Conservation (phyloP, 2,113 vertebrate species). For the Phylloscopus trochiloides region DNA sequence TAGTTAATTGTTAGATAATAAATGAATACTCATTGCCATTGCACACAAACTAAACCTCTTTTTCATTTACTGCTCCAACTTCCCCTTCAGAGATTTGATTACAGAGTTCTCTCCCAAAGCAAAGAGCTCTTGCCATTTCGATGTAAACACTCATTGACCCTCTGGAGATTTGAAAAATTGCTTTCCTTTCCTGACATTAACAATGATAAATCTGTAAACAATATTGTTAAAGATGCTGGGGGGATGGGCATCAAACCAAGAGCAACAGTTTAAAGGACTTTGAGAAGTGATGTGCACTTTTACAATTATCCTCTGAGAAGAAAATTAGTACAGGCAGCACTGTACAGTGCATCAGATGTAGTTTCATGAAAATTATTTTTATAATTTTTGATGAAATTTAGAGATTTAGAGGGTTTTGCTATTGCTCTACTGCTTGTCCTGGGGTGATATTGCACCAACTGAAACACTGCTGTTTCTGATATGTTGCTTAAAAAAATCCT, state of each 20-base stretch:
- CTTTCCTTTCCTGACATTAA: conserved; percentile 1
- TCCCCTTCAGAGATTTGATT: neutral
- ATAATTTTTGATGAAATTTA: neutral
- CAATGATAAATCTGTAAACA: neutral
- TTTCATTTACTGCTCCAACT: neutral
- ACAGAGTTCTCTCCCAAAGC: neutral
- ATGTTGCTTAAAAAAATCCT: neutral
- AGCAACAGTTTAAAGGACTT: neutral
- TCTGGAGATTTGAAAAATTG: neutral
- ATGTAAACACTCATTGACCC: neutral
- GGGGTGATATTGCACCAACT: neutral
- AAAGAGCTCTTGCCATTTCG: neutral
- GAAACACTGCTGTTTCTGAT: neutral
- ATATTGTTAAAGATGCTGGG: neutral
- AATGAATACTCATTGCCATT: neutral
- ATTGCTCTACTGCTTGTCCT: neutral
- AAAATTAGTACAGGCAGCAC: neutral
- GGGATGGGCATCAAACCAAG: neutral
- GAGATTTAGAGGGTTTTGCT: neutral
- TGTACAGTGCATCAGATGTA: neutral
- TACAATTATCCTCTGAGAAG: neutral
- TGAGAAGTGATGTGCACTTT: neutral
- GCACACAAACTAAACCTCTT: neutral
- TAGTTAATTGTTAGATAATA: conserved; percentile 13
- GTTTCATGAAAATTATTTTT: neutral